phyloP scores from a whole-genome alignment of 2,113 vertebrate genomes.

The Python bivittatus region DNA sequence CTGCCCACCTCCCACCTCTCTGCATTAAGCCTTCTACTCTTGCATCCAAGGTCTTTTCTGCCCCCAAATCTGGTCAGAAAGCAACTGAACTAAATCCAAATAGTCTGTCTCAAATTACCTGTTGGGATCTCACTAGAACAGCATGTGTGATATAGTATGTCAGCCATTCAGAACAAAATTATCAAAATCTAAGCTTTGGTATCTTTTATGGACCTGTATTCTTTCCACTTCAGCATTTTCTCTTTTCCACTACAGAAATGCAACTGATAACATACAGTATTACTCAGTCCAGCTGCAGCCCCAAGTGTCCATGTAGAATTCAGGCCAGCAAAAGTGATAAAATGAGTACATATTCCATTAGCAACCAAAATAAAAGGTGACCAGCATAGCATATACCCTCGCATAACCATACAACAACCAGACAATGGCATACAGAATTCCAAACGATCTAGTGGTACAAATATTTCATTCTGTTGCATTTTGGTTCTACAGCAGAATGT shows the following conservation, averaged over 20 bases:
- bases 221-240: not conserved
- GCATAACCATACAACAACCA: not conserved
- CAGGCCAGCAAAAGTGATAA: not conserved
- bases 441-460: slow-evolving; percentile 45
- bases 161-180: not conserved
- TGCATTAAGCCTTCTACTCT: not conserved
- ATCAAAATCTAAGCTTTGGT: not conserved
- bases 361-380: not conserved
- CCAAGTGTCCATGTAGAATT: not conserved
- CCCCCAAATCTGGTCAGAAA: not conserved
- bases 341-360: not conserved
- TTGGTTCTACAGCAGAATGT: not conserved
- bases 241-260: not conserved
- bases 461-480: slow-evolving; percentile 12
- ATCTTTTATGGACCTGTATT: not conserved
- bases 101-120: not conserved
- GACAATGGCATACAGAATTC: not conserved
- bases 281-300: not conserved
- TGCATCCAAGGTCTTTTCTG: not conserved
- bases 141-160: not conserved
- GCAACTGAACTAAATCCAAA: not conserved
- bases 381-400: not conserved
- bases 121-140: not conserved
- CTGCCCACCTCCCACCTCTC: not conserved
- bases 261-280: not conserved